Percentiles rank a stretch among this genome's conserved stretches.
phyloP scores from a whole-genome alignment of 1,140 invertebrate species.

The Metopolophium dirhodum region DNA sequence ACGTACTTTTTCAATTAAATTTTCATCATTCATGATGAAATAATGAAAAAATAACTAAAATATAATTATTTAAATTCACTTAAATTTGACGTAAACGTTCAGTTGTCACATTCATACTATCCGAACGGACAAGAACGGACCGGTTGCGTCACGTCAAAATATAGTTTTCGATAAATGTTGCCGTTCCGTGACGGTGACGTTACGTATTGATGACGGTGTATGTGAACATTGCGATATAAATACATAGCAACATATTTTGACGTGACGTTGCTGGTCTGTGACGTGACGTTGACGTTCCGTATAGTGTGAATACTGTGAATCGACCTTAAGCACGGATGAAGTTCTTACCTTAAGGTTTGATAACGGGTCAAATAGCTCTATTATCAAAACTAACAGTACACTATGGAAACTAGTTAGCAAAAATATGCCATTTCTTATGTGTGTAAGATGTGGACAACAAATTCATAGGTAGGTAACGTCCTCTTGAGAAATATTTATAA shows the following conservation, averaged over 20 bases:
- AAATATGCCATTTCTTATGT: no score
- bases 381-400: no score
- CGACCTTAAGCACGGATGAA: no score
- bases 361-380: no score
- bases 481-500: no score
- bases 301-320: conserved; percentile 23
- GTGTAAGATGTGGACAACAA: no score
- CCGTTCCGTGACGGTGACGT: neutral
- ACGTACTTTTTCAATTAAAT: conserved; percentile 27
- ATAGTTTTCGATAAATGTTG: conserved; percentile 28
- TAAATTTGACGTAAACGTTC: neutral
- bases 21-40: neutral
- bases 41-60: no score
- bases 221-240: neutral
- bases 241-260: neutral
- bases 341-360: no score
- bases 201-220: neutral
- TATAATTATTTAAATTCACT: no score
- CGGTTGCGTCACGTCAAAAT: neutral
- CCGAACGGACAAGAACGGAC: conserved; percentile 8
- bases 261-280: conserved; percentile 15
- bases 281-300: neutral
- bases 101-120: neutral
- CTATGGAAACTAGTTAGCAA: no score
- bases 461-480: no score